Evolutionary conservation across 2,113 vertebrate genomes (phyloP).

Genomic region (Cheirogaleus medius): DNA sequence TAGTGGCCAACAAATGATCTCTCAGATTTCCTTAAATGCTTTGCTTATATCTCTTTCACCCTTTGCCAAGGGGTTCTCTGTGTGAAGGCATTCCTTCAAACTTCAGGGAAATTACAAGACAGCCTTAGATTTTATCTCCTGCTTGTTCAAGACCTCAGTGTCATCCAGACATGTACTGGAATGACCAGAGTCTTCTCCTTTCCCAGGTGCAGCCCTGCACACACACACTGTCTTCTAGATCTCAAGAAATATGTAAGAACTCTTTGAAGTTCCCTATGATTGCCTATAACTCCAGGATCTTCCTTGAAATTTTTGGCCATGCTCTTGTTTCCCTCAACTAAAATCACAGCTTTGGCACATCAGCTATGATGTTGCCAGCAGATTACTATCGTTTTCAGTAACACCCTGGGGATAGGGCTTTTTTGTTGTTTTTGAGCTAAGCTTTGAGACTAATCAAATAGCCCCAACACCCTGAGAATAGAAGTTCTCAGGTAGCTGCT

Average conservation of each 20-base stretch:
- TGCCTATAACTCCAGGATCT: background rate
- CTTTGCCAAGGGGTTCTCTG: background rate
- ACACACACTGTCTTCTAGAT: background rate
- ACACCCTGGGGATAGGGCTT: background rate
- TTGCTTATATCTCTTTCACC: background rate
- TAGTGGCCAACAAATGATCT: background rate
- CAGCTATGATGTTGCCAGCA: background rate
- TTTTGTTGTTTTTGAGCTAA: background rate
- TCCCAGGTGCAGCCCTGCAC: background rate
- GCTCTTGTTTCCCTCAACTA: background rate
- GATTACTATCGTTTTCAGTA: background rate
- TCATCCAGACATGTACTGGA: background rate
- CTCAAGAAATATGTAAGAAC: background rate
- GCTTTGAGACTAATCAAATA: background rate
- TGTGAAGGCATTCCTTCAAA: background rate
- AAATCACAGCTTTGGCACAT: background rate
- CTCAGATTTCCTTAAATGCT: background rate
- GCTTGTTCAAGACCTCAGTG: background rate
- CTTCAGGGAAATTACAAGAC: background rate
- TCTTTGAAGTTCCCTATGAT: background rate
- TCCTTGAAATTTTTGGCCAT: background rate
- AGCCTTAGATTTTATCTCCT: slow-evolving; percentile 12
- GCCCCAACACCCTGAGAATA: background rate
- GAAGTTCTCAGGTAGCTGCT: background rate
- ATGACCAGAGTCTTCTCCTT: background rate